These are phyloP conservation scores for Dicentrarchus labrax DNA, from an alignment of 2,113 vertebrate genomes.

Conservation along the genomic window DNA sequence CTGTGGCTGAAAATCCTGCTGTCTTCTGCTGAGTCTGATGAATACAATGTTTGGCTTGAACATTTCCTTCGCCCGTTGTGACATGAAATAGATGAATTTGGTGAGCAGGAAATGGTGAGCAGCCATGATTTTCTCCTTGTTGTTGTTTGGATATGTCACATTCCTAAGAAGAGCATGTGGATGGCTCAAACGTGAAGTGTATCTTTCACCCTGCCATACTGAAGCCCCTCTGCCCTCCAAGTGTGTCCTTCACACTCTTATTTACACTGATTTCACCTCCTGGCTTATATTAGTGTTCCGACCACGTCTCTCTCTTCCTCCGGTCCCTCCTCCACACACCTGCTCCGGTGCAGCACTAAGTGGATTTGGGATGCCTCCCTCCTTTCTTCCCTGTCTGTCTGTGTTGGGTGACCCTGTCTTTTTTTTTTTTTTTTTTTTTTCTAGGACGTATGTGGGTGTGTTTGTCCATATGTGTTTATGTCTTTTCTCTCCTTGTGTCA, in stretches of 20 bases:
- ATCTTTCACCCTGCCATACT: slow-evolving; percentile 1
- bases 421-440: slow-evolving; percentile 23
- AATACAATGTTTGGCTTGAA: slow-evolving; percentile 24
- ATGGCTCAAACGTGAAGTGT: not conserved
- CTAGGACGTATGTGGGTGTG: slow-evolving; percentile 42
- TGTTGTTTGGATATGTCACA: not conserved
- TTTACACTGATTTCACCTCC: slow-evolving; percentile 64
- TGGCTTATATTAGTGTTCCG: slow-evolving; percentile 74
- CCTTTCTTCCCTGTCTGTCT: slow-evolving; percentile 59
- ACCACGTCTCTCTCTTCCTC: slow-evolving; percentile 66
- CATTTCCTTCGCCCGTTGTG: slow-evolving; percentile 11
- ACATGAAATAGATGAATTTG: slow-evolving; percentile 26
- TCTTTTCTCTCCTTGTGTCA: slow-evolving; percentile 44
- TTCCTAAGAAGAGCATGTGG: not conserved
- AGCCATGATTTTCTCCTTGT: not conserved
- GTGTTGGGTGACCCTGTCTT: slow-evolving; percentile 68
- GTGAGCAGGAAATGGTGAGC: not conserved
- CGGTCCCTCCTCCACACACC: slow-evolving; percentile 58
- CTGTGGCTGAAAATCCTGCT: slow-evolving; percentile 17
- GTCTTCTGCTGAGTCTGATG: slow-evolving; percentile 15
- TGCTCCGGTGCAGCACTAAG: slow-evolving; percentile 57
- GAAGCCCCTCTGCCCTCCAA: slow-evolving; percentile 46
- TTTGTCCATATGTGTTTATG: slow-evolving; percentile 26
- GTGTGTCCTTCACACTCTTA: slow-evolving; percentile 71
- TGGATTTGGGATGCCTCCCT: slow-evolving; percentile 72